Base-by-base conservation (phyloP, 1,140 invertebrate genomes). In the Drosophila aff. region DNA sequence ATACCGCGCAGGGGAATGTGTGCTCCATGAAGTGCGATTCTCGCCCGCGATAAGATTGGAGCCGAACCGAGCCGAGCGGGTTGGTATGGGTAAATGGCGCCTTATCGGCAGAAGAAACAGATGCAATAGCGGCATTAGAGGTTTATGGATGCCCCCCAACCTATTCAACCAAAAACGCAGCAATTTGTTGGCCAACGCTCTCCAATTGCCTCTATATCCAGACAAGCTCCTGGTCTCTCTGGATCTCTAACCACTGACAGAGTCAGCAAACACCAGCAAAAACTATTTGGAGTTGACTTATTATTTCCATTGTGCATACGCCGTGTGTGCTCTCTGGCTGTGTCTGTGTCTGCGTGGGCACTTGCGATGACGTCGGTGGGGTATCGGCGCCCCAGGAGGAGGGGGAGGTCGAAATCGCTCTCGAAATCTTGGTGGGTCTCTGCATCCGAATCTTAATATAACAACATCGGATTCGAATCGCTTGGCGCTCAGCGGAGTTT, bases 301-400 rank as follows among this genome's bases (percentile, higher is more conserved):
- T 80, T 87, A 87, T 82, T 86, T 87, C 53, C 64, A 72, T 67
- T 81, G 49, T 63, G 46, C 38, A 66, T 58, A 69, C 43, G 58
- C 26, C 50, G 58, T 68, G 64, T 78, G 44, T 62, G 58, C 57
- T 61, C 33, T 46, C 18, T 21, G 18, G 4, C 50, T 41, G 49
- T 60, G 18, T 69, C 64, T 71, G 38, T 65, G 50, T 55, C 15
- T 55, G 53, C 64, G 65, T 65, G 63, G 50, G 76, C 65, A 62
- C 52, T 59, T 62, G 53, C 75, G 62, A 76, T 76, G 74, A 43
- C 49, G 71, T 71, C 75, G 21, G 15, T 36, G 75, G 38, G 55
- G 68, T 55, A 36, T 36, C 60, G 28, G 18, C 38, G 62, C 52
- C 40, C 28, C 28, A 66, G 36, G 47, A 38, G 68, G 23, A 44